These are phyloP conservation scores for Cettia cetti DNA, from an alignment of 2,113 vertebrate species.

Conservation along the genomic window DNA sequence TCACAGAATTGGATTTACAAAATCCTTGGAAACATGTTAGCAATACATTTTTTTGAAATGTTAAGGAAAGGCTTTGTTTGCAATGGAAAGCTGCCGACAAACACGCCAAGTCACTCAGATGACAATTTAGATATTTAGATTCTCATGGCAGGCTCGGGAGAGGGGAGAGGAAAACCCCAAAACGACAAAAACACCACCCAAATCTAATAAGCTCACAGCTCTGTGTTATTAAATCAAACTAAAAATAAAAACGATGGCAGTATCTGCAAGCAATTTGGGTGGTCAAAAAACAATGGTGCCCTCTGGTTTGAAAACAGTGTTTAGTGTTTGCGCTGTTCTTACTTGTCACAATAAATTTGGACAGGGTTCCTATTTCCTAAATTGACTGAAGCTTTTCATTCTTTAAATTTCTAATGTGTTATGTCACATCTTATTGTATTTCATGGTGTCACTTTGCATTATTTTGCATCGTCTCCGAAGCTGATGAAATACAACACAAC, in stretches of 20 bases:
- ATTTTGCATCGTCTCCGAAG: not conserved
- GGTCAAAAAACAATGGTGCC: constrained; percentile 30
- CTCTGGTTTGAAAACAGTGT: constrained; percentile 53
- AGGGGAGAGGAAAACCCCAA: not conserved
- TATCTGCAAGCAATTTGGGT: constrained; percentile 46
- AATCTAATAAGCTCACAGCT: constrained; percentile 2
- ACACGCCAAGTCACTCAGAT: constrained; percentile 25
- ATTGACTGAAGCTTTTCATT: constrained; percentile 56
- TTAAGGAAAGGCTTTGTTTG: constrained; percentile 36
- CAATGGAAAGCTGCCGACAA: constrained; percentile 28
- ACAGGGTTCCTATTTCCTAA: constrained; percentile 10
- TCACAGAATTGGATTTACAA: constrained; percentile 55
- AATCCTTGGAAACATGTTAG: constrained; percentile 40
- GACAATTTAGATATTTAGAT: constrained; percentile 43
- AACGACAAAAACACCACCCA: not conserved
- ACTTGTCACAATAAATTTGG: constrained; percentile 59
- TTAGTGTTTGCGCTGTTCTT: constrained; percentile 25
- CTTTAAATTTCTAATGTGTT: constrained; percentile 56
- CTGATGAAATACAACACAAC: constrained; percentile 44
- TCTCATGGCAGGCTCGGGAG: not conserved
- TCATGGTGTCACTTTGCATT: constrained; percentile 42
- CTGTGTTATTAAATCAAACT: not conserved
- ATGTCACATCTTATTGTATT: constrained; percentile 59
- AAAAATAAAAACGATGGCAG: constrained; percentile 47
- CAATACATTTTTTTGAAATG: constrained; percentile 55